Evolutionary conservation across 2,797 vertebrate genomes (phyloP).

Genomic region (Neostethus bicornis): DNA sequence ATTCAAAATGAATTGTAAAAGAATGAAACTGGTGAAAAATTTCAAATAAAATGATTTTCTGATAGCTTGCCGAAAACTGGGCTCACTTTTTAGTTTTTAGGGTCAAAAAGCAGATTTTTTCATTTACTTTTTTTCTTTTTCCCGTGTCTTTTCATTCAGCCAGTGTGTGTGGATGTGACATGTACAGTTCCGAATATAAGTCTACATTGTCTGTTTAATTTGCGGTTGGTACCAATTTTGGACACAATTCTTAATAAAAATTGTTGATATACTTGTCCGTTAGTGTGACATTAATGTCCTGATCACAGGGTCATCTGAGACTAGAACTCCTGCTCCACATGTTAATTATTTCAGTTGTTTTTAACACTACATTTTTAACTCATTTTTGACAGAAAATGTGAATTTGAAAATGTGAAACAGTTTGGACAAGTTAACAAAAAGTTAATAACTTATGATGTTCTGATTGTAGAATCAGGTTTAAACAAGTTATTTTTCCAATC

Average conservation of each 20-base stretch:
- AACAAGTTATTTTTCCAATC: not conserved
- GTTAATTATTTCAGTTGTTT: not conserved
- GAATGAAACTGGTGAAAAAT: not conserved
- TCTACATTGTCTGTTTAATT: not conserved
- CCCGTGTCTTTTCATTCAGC: not conserved
- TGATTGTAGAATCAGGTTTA: not conserved
- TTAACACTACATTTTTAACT: not conserved
- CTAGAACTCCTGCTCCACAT: no score
- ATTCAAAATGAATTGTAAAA: not conserved
- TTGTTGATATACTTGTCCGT: not conserved
- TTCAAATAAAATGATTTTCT: not conserved
- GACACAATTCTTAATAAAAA: not conserved
- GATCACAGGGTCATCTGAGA: not conserved
- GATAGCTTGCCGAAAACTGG: no score
- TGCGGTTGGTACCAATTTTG: not conserved
- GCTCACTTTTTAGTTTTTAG: no score
- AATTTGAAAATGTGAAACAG: not conserved
- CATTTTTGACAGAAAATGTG: not conserved
- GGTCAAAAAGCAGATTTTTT: not conserved
- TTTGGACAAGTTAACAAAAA: not conserved
- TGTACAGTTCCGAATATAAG: slow-evolving; percentile 24
- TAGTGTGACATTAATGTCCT: not conserved
- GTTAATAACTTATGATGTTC: not conserved
- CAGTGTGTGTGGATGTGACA: slow-evolving; percentile 6
- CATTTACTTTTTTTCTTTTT: not conserved